These are phyloP conservation scores for Trochalopteron elliotii DNA, from an alignment of 2,113 vertebrate species.

Conservation along the genomic window DNA sequence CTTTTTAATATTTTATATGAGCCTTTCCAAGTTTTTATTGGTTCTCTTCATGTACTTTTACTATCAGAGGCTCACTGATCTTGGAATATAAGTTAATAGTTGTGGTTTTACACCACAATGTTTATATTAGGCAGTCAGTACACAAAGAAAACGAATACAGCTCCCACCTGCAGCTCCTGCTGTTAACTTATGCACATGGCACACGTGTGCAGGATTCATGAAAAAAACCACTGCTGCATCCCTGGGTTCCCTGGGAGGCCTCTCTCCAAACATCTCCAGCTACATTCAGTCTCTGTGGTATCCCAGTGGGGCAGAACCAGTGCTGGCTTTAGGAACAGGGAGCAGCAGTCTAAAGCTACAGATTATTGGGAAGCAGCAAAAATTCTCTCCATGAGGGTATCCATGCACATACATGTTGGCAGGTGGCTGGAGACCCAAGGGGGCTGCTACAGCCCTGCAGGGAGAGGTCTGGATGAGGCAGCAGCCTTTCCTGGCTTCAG, in stretches of 20 bases:
- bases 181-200: not conserved
- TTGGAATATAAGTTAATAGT: conserved; percentile 26
- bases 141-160: conserved; percentile 25
- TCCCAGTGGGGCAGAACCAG: not conserved
- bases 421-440: not conserved
- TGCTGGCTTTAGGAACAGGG: not conserved
- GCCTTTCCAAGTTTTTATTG: not conserved
- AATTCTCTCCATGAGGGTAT: not conserved
- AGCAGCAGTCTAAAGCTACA: not conserved
- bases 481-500: not conserved
- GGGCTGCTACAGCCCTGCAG: not conserved
- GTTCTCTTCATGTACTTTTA: not conserved
- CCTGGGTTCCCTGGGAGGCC: not conserved
- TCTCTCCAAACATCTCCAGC: conserved; percentile 5
- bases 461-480: not conserved
- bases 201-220: not conserved
- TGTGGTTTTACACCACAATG: conserved; percentile 45
- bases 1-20: not conserved
- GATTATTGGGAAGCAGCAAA: not conserved
- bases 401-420: fast-evolving
- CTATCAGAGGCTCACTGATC: conserved; percentile 23
- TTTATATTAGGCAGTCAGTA: conserved; percentile 28
- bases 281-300: not conserved
- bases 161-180: conserved; percentile 28
- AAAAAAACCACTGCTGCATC: not conserved